phyloP scores from a whole-genome alignment of 2,113 vertebrate species.

The Benitochromis conjunctus region DNA sequence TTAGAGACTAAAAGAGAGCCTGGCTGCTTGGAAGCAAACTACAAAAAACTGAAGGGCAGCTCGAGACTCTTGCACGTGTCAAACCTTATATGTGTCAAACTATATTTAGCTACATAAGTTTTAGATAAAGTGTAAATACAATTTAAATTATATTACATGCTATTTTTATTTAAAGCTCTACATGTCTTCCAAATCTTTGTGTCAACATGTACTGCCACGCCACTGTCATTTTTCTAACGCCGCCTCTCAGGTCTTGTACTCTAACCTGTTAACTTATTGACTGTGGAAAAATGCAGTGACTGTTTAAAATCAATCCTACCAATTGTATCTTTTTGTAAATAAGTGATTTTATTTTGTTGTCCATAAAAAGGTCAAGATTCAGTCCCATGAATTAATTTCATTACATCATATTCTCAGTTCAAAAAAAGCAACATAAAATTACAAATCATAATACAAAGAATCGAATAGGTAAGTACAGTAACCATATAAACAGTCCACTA shows the following conservation, averaged over 20 bases:
- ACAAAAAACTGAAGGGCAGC: neutral
- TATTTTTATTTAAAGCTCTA: neutral
- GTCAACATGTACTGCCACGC: neutral
- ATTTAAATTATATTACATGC: neutral
- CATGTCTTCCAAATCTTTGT: neutral
- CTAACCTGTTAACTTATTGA: neutral
- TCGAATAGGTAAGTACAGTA: constrained; percentile 73
- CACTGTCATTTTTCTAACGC: neutral
- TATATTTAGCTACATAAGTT: neutral
- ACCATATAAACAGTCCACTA: constrained; percentile 71
- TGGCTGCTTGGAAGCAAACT: neutral
- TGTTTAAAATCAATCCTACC: neutral
- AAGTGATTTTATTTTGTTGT: constrained; percentile 67
- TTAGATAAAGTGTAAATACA: neutral
- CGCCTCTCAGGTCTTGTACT: neutral
- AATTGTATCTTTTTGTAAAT: constrained; percentile 57
- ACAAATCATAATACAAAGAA: constrained; percentile 75
- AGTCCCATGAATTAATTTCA: constrained; percentile 70
- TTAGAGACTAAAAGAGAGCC: neutral
- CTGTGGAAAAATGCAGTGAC: neutral
- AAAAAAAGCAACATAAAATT: constrained; percentile 74
- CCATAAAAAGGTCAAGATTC: constrained; percentile 76
- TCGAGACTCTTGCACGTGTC: neutral
- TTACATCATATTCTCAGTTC: constrained; percentile 72
- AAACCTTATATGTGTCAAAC: neutral